Base-by-base conservation (phyloP, 2,797 vertebrate species). In the Denticeps clupeoides region DNA sequence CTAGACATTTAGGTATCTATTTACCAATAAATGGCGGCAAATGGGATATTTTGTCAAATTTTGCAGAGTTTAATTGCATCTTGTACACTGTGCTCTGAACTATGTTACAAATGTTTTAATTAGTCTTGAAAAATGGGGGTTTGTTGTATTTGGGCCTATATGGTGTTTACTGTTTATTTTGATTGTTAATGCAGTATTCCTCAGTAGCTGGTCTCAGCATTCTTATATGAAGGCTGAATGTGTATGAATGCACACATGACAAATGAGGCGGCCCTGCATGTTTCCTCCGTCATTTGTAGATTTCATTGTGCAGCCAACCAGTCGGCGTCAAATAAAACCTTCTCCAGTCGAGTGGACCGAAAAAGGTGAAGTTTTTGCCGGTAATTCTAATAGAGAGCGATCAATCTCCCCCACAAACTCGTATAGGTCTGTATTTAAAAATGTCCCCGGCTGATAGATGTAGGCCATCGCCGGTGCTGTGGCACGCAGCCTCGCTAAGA, bases 381-480 rank as follows among this genome's bases (percentile, higher is more conserved):
- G 71, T 61, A 41, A 28, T 62, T 65, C 57, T 72, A 71, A 70
- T 64, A 60, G 58, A 54, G 55, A 53, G 64, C 63, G 63, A 77
- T 78, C 59, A 67, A 79, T 78, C 64, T 73, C 44, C 38, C 43
- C 52, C 53, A 51, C n/a, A n/a, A n/a, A 58, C 58, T 56, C 53
- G 52, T 47, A n/a, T n/a, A 71, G 64, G 72, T 72, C 63, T 71
- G 72, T 70, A 67, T 71, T 69, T 73, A 68, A 68, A 68, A 45
- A 46, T 54, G 64, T 64, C 65, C 49, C 47, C 31, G 10, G 44
- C 58, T 81, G 78, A 81, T 75, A 60, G 67, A 80, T 80, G 73
- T 33, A 31, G 58, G 55, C 64, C 61, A 69, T 71, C 63, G 60
- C 72, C 64, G 53, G 47, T 57, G 61, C 51, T 61, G 59, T 70